Base-by-base conservation (phyloP, 92 coral and sea anemone genomes). In the Siderastrea siderea region DNA sequence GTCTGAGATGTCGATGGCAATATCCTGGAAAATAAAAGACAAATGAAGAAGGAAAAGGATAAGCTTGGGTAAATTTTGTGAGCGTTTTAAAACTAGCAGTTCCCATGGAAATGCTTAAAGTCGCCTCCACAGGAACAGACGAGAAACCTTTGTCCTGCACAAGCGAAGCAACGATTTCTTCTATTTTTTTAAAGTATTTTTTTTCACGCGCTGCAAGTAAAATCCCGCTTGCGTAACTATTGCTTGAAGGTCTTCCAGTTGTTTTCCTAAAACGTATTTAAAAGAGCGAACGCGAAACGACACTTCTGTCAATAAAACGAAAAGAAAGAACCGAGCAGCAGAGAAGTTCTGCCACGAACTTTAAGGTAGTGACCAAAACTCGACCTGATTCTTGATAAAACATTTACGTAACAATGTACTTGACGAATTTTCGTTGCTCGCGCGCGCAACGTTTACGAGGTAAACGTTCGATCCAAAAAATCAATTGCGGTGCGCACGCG, bases 1-100 rank as follows among this genome's bases (percentile, higher is more conserved):
- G 81, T 98, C 99, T 16, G 99, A 95, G 92, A 98, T 94, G 81
- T 98, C 99, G 17, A 98, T 98, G 68, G 98, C 99, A 63, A 94
- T 87, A 84, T 87, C 93, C 99, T 97, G 80, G 10, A 46, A 77
- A 14, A 51, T 9, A 17, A 87, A 79, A 75, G n/a, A 38, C 46
- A 68, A 43, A 44, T 5, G 8, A 63, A 82, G 10, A 47, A 19
- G 38, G 19, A 71, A n/a, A 50, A 6, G 10, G 46, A 49, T 8
- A 5, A 63, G 47, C 38, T 26, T 26, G 60, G 54, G 55, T 7
- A 62, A 71, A 53, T 17, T 70, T 19, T 79, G 84, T 3, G 54
- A 65, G 47, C 57, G 57, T 50, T 66, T 7, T 2, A 26, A 38
- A 26, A 26, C 38, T 26, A 26, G 38, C 38, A 26, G 38, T 26